Conservation (phyloP, 2,113 vertebrate species). For the Centropus unirufus region DNA sequence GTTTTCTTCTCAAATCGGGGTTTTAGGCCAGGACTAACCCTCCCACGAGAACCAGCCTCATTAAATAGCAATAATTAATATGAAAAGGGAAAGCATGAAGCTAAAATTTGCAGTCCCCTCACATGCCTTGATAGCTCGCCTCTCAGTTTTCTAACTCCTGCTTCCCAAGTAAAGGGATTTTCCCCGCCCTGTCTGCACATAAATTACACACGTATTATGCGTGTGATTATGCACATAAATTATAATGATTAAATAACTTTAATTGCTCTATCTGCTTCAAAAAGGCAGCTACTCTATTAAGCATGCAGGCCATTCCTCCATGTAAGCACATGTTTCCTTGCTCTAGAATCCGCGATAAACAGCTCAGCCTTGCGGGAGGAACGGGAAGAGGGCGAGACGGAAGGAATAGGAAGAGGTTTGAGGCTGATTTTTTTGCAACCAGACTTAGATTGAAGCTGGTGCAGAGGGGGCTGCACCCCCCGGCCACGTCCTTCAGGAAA, state of each 20-base stretch:
- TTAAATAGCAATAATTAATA: not conserved
- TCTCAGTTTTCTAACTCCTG: not conserved
- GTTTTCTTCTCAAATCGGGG: not conserved
- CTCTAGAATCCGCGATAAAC: not conserved
- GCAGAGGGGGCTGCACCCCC: too few species aligned
- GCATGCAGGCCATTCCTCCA: not conserved
- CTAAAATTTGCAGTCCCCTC: not conserved
- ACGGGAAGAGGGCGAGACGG: not conserved
- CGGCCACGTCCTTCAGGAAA: not conserved
- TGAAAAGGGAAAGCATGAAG: not conserved
- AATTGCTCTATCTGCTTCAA: not conserved
- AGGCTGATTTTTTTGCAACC: not conserved
- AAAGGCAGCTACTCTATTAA: not conserved
- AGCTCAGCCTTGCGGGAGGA: not conserved
- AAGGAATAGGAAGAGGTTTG: not conserved
- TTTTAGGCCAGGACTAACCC: not conserved
- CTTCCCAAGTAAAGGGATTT: not conserved
- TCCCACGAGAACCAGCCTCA: not conserved
- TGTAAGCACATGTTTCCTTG: not conserved
- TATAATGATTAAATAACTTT: not conserved
- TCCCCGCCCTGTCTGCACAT: not conserved
- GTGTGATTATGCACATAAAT: not conserved
- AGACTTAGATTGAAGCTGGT: too few species aligned
- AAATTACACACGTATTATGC: not conserved
- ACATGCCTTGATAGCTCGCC: not conserved